These are phyloP conservation scores for Charina bottae DNA, from an alignment of 2,113 vertebrate genomes.

Conservation along the genomic window DNA sequence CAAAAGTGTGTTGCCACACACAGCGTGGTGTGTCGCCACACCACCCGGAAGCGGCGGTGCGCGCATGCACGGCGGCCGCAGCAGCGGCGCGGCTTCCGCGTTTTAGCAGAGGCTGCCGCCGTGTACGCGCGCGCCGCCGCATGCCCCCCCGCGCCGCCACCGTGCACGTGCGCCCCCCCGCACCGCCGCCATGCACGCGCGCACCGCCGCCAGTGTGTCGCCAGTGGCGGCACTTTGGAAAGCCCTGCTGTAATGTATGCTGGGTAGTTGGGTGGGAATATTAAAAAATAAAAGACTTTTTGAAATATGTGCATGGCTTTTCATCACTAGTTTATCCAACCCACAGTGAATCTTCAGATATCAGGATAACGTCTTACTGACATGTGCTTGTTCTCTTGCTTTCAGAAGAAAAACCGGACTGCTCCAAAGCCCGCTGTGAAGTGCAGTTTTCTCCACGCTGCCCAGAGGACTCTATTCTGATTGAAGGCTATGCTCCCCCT, in stretches of 20 bases:
- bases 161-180: no score
- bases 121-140: no score
- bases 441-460: conserved; percentile 92
- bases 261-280: neutral
- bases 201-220: no score
- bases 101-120: no score
- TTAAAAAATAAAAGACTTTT: neutral
- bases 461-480: conserved; percentile 88
- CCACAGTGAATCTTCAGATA: conserved; percentile 1
- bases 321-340: neutral
- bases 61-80: no score
- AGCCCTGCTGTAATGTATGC: neutral
- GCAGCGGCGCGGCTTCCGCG: no score
- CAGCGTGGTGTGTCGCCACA: no score
- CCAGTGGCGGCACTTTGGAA: no score
- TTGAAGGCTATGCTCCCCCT: conserved; percentile 89
- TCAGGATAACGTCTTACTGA: conserved; percentile 24
- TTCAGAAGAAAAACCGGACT: conserved; percentile 91
- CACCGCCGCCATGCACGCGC: no score
- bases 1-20: no score
- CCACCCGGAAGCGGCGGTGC: no score
- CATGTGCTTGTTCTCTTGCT: conserved; percentile 53
- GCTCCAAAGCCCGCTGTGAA: conserved; percentile 88
- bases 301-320: neutral
- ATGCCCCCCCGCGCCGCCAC: no score